Conservation (phyloP, 2,113 vertebrate species). For the Mormyrus iriodes region DNA sequence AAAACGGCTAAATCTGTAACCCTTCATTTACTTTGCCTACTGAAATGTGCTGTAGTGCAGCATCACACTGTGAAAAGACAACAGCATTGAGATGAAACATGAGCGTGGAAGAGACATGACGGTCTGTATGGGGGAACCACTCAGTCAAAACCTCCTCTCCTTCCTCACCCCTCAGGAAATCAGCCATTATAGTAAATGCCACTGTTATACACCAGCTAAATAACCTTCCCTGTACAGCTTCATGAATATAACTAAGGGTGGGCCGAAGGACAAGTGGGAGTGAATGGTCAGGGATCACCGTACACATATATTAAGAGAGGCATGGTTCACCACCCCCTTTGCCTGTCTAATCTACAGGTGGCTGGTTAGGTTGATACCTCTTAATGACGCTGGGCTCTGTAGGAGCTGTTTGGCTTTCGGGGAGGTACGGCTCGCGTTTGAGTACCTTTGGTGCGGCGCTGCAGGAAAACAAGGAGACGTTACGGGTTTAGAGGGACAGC, state of each 20-base stretch:
- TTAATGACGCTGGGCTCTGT: constrained; percentile 81
- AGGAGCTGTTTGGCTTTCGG: constrained; percentile 96
- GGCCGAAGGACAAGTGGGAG: neutral
- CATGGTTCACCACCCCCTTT: neutral
- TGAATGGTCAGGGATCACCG: neutral
- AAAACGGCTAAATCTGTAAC: neutral
- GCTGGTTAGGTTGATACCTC: constrained; percentile 75
- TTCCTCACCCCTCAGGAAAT: neutral
- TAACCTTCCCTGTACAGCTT: neutral
- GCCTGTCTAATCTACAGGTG: neutral
- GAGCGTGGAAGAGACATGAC: neutral
- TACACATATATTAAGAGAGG: neutral
- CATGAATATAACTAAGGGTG: neutral
- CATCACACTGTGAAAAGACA: neutral
- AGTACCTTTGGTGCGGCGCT: constrained; percentile 81
- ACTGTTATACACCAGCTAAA: neutral
- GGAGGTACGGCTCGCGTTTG: constrained; percentile 78
- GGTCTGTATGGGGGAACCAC: neutral
- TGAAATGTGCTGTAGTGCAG: neutral
- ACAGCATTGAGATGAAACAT: neutral
- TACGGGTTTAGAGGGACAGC: constrained; percentile 53
- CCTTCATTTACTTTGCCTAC: neutral
- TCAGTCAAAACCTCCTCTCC: neutral
- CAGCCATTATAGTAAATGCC: neutral
- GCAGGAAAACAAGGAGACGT: constrained; percentile 84